Conservation (phyloP, 2,888 invertebrate genomes). For the Coecobrya sp. region DNA sequence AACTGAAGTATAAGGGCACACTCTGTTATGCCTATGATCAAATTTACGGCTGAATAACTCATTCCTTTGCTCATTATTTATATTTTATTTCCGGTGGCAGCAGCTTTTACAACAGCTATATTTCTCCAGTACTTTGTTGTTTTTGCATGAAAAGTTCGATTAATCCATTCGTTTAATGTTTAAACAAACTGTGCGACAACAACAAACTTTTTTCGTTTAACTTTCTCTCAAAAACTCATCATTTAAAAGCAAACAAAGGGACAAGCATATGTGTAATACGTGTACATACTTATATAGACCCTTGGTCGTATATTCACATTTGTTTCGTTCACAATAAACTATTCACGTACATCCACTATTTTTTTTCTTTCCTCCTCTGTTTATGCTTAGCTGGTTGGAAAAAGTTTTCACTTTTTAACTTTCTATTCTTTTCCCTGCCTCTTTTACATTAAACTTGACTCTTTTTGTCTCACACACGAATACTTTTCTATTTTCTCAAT, state of each 20-base stretch:
- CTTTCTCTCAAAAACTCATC: slow-evolving; percentile 67
- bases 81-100: slow-evolving; percentile 58
- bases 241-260: slow-evolving; percentile 48
- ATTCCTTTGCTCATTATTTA: slow-evolving; percentile 56
- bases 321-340: slow-evolving; percentile 51
- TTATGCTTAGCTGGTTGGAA: slow-evolving; percentile 66
- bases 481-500: slow-evolving; percentile 6
- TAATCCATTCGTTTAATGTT: slow-evolving; percentile 71
- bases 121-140: not conserved
- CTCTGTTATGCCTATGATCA: slow-evolving; percentile 21
- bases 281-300: not conserved
- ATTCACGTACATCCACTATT: slow-evolving; percentile 39
- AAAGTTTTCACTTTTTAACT: slow-evolving; percentile 65
- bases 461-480: slow-evolving; percentile 34
- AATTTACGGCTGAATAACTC: slow-evolving; percentile 58
- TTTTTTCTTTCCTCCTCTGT: slow-evolving; percentile 32
- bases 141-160: slow-evolving; percentile 79
- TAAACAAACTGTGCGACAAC: slow-evolving; percentile 77
- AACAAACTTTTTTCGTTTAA: slow-evolving; percentile 56
- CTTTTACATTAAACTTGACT: slow-evolving; percentile 51
- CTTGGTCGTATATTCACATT: not conserved
- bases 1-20: not conserved
- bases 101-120: slow-evolving; percentile 27
- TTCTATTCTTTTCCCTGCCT: slow-evolving; percentile 1
- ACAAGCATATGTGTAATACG: not conserved